phyloP scores from a whole-genome alignment of 2,113 vertebrate genomes.

The Ctenomys sociabilis region DNA sequence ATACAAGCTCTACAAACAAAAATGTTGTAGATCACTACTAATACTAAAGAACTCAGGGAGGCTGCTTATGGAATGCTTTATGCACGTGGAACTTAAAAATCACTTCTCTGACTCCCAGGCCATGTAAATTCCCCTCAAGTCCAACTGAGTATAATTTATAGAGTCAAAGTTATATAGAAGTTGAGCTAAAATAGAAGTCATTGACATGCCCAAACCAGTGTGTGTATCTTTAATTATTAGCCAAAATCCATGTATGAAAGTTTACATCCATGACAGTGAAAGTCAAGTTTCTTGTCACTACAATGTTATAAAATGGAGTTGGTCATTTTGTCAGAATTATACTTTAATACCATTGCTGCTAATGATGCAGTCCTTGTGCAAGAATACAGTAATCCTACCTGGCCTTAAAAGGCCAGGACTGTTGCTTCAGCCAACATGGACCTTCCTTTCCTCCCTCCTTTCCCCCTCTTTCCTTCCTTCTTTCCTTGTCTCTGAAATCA shows the following conservation, averaged over 20 bases:
- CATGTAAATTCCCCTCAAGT: constrained; percentile 16
- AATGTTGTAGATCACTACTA: background rate
- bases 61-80: background rate
- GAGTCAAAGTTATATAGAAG: background rate
- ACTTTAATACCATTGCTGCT: background rate
- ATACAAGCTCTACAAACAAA: background rate
- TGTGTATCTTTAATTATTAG: background rate
- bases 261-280: background rate
- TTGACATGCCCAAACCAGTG: background rate
- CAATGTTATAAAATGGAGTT: background rate
- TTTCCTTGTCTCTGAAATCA: background rate
- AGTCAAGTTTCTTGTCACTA: background rate
- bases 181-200: background rate
- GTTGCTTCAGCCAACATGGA: background rate
- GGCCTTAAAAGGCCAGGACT: background rate
- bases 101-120: background rate
- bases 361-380: background rate
- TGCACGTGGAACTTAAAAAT: constrained; percentile 10
- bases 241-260: background rate
- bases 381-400: too few relatives aligned
- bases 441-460: background rate
- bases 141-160: constrained; percentile 30
- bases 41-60: constrained; percentile 27
- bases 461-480: background rate
- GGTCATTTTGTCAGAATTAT: background rate